Evolutionary conservation across 2,888 invertebrate species (phyloP).

Genomic region (Macrosiphum euphorbiae): DNA sequence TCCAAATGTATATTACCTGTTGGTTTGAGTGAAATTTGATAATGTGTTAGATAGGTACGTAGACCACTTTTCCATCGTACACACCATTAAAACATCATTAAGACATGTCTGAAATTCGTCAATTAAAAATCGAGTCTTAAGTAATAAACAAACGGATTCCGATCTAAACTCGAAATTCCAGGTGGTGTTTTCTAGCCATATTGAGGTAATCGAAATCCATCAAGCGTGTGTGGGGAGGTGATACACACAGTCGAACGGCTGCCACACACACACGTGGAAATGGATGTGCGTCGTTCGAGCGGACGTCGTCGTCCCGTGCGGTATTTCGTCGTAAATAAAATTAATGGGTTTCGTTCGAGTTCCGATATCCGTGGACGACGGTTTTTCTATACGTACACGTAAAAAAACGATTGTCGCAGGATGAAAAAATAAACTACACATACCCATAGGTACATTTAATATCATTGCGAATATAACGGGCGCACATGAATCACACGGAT

Average conservation of each 20-base stretch:
- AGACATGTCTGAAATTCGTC: neutral
- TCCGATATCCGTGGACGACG: neutral
- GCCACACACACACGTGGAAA: slow-evolving; percentile 22
- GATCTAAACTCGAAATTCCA: slow-evolving; percentile 26
- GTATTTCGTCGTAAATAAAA: neutral
- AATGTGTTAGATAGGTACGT: neutral
- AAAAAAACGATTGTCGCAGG: neutral
- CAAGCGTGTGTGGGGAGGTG: neutral
- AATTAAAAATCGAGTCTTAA: neutral
- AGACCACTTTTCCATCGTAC: neutral
- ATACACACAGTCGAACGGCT: neutral
- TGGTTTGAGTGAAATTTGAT: neutral
- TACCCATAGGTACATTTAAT: neutral
- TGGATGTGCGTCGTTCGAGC: slow-evolving; percentile 14
- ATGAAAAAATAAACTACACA: neutral
- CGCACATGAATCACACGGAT: neutral
- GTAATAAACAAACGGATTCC: neutral
- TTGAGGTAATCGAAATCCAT: slow-evolving; percentile 30
- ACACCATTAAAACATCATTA: neutral
- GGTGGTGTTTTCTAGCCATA: neutral
- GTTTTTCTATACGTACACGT: neutral
- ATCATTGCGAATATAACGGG: neutral
- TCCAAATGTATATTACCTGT: neutral
- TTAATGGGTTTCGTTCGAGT: slow-evolving; percentile 45
- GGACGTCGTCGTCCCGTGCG: slow-evolving; percentile 7